Evolutionary conservation across 2,797 vertebrate species (phyloP), one percentile per base, ranked within the genome.

Genomic region (Spheniscus humboldti): DNA sequence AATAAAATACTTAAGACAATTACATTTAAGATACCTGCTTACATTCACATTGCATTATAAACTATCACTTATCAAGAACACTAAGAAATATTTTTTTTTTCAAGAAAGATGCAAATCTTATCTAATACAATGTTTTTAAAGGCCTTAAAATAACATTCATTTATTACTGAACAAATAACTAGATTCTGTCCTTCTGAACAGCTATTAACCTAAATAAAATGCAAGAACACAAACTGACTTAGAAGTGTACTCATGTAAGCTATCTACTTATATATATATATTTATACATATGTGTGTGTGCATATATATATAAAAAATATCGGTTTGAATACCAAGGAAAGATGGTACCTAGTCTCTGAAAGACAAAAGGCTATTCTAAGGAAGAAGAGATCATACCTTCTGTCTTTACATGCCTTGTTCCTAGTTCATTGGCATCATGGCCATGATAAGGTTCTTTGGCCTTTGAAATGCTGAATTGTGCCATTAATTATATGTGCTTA

Each of bases 301-400:
- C 43, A 5, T 13, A 17, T 28, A 5, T 14, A 20, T 47, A 5
- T 10, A 17, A 24, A 5, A 12, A 20, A 2, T 15, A 41, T 67
- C 1, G 0, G 6, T 25, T 52, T 77, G 30, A 62, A 63, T 23
- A 47, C 6, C 0, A 1, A 73, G 28, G 11, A 73, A 90, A 66
- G 16, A 23, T 28, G 30, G 7, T 41, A 62, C 12, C 14, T 27
- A 22, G 5, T 20, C 30, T 66, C 35, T 35, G 24, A 62, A 57
- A 68, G 14, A 17, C 3, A 89, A 43, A 68, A 43, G 33, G 6
- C 2, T 50, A 1, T n/a, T 86, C 45, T 39, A 50, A 66, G 33
- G 13, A 66, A 72, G 35, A 66, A 74, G 59, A 48, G 13, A 59
- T 14, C 4, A 12, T 17, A 48, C 7, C 5, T 90, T 87, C 66